phyloP scores from a whole-genome alignment of 2,113 vertebrate genomes.

The Sardina pilchardus region DNA sequence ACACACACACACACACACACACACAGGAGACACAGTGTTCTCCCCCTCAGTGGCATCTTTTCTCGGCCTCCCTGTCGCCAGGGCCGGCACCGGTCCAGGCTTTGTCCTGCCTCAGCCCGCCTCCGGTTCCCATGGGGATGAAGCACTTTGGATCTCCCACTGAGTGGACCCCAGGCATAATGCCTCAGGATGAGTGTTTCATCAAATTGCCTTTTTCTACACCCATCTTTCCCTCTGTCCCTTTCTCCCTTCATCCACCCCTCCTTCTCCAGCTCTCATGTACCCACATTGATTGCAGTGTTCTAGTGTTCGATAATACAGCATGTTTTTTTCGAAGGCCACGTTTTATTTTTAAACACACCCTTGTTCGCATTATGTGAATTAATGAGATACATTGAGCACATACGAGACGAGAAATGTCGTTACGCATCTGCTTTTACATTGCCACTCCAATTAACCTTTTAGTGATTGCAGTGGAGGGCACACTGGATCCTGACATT shows the following conservation, averaged over 20 bases:
- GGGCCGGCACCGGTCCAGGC: not conserved
- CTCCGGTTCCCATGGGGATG: conserved; percentile 1
- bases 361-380: not conserved
- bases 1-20: conserved; percentile 24
- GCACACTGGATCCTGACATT: conserved; percentile 52
- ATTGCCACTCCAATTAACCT: conserved; percentile 63
- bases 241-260: not conserved
- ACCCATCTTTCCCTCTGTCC: not conserved
- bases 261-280: not conserved
- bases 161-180: conserved; percentile 3
- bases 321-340: not conserved
- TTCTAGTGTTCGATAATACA: not conserved
- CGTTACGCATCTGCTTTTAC: conserved; percentile 55
- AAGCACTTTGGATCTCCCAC: conserved; percentile 2
- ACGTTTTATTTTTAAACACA: not conserved
- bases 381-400: conserved; percentile 5
- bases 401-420: conserved; percentile 27
- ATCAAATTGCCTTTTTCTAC: not conserved
- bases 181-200: not conserved
- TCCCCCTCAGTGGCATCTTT: not conserved
- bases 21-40: not conserved
- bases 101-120: not conserved
- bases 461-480: conserved; percentile 53
- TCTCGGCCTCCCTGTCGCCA: not conserved
- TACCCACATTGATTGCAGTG: not conserved